Percentiles rank a stretch among this genome's conserved stretches.
phyloP scores from a whole-genome alignment of 1,140 invertebrate species.

The Megalonaias nervosa region DNA sequence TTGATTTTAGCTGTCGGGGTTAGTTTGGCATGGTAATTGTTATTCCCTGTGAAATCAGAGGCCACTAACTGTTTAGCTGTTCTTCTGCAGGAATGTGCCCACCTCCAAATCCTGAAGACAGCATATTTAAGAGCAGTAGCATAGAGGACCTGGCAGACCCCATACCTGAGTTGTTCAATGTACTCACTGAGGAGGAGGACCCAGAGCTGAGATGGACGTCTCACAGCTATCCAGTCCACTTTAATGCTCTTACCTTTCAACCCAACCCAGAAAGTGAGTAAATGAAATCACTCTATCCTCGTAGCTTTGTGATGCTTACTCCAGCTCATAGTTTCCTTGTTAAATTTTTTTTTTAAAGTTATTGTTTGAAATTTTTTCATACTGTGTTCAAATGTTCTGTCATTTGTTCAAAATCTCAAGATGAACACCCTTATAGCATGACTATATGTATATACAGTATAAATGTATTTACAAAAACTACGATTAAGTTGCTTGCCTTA shows the following conservation, averaged over 20 bases:
- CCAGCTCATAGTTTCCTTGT: not conserved
- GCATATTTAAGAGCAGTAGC: conserved; percentile 84
- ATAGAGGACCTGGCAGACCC: conserved; percentile 88
- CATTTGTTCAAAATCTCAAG: too few species aligned
- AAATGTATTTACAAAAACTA: too few species aligned
- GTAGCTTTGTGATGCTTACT: not conserved
- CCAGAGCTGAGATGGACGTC: conserved; percentile 48
- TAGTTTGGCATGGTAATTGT: too few species aligned
- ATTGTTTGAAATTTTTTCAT: too few species aligned
- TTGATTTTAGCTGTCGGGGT: too few species aligned
- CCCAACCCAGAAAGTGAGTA: conserved; percentile 9
- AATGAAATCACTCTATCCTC: not conserved
- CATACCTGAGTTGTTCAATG: conserved; percentile 87
- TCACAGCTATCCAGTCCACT: conserved; percentile 47
- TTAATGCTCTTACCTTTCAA: conserved; percentile 40
- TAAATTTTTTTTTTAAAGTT: not conserved
- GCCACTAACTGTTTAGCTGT: too few species aligned
- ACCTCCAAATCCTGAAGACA: conserved; percentile 78
- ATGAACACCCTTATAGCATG: too few species aligned
- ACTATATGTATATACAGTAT: too few species aligned
- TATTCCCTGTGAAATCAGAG: too few species aligned
- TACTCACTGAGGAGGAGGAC: conserved; percentile 84
- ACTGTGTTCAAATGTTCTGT: too few species aligned
- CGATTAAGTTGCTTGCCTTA: too few species aligned
- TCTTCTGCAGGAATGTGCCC: conserved; percentile 83